These are phyloP conservation scores for Augochlora pura DNA, from an alignment of 1,140 invertebrate species.

Conservation along the genomic window DNA sequence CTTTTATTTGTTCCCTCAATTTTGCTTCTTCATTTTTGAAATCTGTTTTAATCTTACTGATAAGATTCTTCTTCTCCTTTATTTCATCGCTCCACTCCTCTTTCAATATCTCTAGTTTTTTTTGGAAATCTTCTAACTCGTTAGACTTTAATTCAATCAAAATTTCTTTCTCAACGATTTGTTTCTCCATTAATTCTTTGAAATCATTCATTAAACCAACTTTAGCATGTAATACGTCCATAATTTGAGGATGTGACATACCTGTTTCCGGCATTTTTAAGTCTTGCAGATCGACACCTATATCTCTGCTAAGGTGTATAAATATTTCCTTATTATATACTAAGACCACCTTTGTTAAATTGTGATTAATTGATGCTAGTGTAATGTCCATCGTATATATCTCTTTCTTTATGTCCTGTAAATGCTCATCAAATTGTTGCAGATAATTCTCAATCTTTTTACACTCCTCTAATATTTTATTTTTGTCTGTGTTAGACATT, in stretches of 20 bases:
- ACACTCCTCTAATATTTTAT: conserved; percentile 64
- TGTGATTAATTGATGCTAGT: conserved; percentile 58
- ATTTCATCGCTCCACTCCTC: conserved; percentile 54
- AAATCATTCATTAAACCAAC: conserved; percentile 53
- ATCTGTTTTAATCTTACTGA: conserved; percentile 54
- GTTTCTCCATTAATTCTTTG: conserved; percentile 54
- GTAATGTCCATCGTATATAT: conserved; percentile 68
- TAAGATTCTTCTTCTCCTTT: conserved; percentile 47
- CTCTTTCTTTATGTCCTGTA: conserved; percentile 71
- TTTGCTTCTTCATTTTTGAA: conserved; percentile 58
- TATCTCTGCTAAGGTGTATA: conserved; percentile 52
- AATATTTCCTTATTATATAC: conserved; percentile 70
- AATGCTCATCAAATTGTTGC: conserved; percentile 63
- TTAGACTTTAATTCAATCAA: conserved; percentile 43
- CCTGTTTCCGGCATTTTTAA: conserved; percentile 68
- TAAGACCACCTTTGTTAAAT: conserved; percentile 65
- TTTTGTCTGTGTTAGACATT: conserved; percentile 65
- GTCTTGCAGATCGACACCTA: conserved; percentile 57
- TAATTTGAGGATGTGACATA: conserved; percentile 56
- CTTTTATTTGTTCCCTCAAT: conserved; percentile 61
- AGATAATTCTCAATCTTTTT: conserved; percentile 61
- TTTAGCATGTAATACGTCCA: conserved; percentile 57
- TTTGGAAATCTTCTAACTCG: conserved; percentile 59
- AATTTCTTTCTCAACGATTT: conserved; percentile 44
- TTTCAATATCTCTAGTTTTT: conserved; percentile 52